Conservation (phyloP, 2,888 invertebrate species). For the Gibbula magus region DNA sequence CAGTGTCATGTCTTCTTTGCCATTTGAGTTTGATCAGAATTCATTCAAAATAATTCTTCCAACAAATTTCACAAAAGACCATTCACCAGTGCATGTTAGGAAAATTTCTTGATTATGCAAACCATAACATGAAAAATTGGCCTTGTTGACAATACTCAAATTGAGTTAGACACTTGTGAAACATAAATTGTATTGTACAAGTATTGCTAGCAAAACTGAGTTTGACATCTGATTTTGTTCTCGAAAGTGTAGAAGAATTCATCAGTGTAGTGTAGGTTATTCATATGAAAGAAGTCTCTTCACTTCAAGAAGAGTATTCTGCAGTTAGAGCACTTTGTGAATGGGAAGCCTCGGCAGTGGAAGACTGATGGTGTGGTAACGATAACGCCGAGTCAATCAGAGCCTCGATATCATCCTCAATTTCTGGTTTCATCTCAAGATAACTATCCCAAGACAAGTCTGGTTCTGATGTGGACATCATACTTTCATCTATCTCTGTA, state of each 20-base stretch:
- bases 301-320: too few species aligned
- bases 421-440: conserved; percentile 39
- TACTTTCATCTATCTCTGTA: neutral
- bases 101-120: neutral
- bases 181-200: neutral
- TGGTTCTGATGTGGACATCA: neutral
- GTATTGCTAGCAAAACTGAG: too few species aligned
- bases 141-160: neutral
- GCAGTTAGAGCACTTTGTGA: too few species aligned
- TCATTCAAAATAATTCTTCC: too few species aligned
- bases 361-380: conserved; percentile 16
- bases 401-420: conserved; percentile 34
- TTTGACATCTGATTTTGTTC: too few species aligned
- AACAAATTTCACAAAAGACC: too few species aligned
- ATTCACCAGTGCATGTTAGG: neutral
- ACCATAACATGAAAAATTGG: neutral
- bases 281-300: too few species aligned
- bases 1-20: too few species aligned
- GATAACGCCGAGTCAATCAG: conserved; percentile 24
- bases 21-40: too few species aligned
- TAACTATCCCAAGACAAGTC: conserved; percentile 39
- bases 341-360: neutral
- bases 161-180: too few species aligned
- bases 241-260: too few species aligned
- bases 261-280: too few species aligned